phyloP scores from a whole-genome alignment of 2,888 invertebrate species.

The Hypolimnas misippus region DNA sequence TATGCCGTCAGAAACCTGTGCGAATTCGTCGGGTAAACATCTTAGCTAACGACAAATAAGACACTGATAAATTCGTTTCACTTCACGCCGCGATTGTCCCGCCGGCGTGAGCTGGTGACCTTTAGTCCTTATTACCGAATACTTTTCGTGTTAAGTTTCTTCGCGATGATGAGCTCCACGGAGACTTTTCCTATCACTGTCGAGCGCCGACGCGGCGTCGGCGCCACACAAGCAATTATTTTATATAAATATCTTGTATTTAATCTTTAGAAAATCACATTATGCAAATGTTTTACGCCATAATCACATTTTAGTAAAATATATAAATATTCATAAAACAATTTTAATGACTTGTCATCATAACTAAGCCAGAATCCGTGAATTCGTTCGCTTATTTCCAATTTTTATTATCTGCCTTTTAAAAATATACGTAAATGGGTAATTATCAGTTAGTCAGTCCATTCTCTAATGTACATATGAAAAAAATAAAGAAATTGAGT shows the following conservation, averaged over 20 bases:
- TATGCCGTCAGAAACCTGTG: constrained; percentile 35
- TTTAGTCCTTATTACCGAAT: constrained; percentile 15
- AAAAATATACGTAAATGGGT: too few species aligned
- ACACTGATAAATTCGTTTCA: constrained; percentile 15
- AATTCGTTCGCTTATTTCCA: too few species aligned
- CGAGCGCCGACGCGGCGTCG: background rate
- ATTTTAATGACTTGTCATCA: background rate
- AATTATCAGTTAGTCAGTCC: too few species aligned
- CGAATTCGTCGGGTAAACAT: constrained; percentile 14
- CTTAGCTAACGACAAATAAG: background rate
- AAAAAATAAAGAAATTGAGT: too few species aligned
- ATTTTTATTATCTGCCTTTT: too few species aligned
- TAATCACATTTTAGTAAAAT: background rate
- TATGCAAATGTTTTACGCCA: background rate
- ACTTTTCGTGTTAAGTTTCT: constrained; percentile 2
- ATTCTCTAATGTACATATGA: too few species aligned
- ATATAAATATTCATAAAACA: background rate
- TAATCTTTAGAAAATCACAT: background rate
- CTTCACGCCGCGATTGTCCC: constrained; percentile 1
- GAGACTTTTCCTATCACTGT: background rate
- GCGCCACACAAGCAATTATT: background rate
- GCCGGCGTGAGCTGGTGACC: constrained; percentile 18
- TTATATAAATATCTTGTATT: background rate
- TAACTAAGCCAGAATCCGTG: background rate
- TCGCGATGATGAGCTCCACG: constrained; percentile 6